These are phyloP conservation scores for Drosophila pallidifrons DNA, from an alignment of 1,140 invertebrate genomes.

Conservation along the genomic window DNA sequence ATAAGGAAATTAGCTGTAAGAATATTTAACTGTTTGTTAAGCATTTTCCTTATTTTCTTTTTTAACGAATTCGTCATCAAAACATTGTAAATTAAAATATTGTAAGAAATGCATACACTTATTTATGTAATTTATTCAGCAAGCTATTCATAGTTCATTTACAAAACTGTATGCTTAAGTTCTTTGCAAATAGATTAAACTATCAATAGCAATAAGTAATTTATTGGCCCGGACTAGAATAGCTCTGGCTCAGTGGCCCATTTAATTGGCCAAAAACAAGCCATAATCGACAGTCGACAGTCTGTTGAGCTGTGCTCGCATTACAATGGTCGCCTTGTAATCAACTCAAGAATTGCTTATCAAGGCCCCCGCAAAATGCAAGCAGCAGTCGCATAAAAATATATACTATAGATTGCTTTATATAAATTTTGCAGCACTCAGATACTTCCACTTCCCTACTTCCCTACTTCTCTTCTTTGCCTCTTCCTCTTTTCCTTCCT, in stretches of 20 bases:
- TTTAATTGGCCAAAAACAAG: slow-evolving; percentile 6
- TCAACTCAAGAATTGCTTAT: slow-evolving; percentile 32
- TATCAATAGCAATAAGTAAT: neutral
- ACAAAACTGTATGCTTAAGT: too few relatives aligned
- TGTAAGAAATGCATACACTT: too few relatives aligned
- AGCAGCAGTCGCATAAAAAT: slow-evolving; percentile 14
- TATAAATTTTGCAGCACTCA: slow-evolving; percentile 8
- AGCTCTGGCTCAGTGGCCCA: neutral
- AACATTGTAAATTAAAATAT: too few relatives aligned
- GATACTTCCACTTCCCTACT: neutral
- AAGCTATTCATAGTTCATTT: neutral
- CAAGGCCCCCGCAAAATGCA: slow-evolving; percentile 22
- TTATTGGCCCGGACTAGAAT: too few relatives aligned
- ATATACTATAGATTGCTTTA: slow-evolving; percentile 31
- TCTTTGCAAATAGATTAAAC: too few relatives aligned
- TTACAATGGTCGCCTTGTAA: slow-evolving; percentile 12
- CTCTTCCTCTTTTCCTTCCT: too few relatives aligned
- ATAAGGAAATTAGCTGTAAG: too few relatives aligned
- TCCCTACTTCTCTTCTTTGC: too few relatives aligned
- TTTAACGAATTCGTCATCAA: too few relatives aligned
- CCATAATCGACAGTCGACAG: too few relatives aligned
- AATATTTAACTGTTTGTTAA: too few relatives aligned
- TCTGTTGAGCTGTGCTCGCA: neutral
- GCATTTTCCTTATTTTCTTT: too few relatives aligned
- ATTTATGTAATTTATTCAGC: neutral